Evolutionary conservation across 2,888 invertebrate genomes (phyloP), one percentile per base, ranked within the genome.

Genomic region (Selenia dentaria): DNA sequence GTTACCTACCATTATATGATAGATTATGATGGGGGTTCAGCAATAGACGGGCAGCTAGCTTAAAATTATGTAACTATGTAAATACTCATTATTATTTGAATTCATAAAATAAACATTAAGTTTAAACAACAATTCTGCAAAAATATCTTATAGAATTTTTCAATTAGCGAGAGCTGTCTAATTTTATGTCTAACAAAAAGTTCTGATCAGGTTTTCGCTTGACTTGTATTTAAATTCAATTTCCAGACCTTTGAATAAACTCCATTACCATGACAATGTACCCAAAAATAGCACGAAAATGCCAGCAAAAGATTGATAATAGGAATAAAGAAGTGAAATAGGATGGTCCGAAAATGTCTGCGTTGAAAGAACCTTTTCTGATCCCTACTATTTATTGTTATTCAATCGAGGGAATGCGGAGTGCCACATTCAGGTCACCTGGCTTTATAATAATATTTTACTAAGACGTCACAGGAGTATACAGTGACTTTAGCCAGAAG

Each of bases 391-490:
- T 57, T 58, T 61, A 57, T 56, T 59, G 54, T 57, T 57, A 65
- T 64, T 63, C 57, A 64, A 63, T 59, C 44, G 53, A 27, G 32
- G 13, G 16, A 12, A 14, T 22, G 35, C 18, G 33, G 25, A 11
- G 25, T 43, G 51, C 58, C 57, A 57, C 51, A 57, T 59, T 53
- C 47, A 56, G 62, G 65, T 52, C 61, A 58, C 44, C 44, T 51
- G 47, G 34, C 42, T 45, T 40, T 20, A 14, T 29, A 2, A 18
- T 18, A 18, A n/a, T n/a, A n/a, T n/a, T n/a, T n/a, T n/a, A n/a
- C n/a, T n/a, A n/a, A n/a, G n/a, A n/a, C n/a, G n/a, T n/a, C n/a
- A n/a, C n/a, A n/a, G n/a, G n/a, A n/a, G n/a, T n/a, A n/a, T n/a
- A n/a, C n/a, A n/a, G n/a, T n/a, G n/a, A n/a, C n/a, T n/a, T n/a